A percentile compares a stretch with the other conserved stretches of the same genome.
Conservation (phyloP, 2,888 invertebrate species). For the Drosophila mimica region DNA sequence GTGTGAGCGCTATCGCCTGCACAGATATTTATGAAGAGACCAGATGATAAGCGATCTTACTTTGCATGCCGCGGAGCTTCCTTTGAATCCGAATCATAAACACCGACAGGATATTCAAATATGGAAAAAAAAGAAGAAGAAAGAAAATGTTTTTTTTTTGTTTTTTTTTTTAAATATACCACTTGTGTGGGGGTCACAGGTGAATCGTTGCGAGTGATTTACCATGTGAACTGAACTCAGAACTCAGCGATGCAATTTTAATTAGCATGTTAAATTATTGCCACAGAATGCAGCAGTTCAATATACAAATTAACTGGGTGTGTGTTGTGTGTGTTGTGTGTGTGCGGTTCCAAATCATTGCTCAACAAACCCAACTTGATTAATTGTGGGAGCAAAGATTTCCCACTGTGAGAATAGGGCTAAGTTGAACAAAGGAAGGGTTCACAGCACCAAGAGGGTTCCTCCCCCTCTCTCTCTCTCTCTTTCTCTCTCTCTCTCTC, state of each 20-base stretch:
- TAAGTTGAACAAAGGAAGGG: slow-evolving; percentile 31
- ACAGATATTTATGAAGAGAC: slow-evolving; percentile 72
- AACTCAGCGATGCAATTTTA: slow-evolving; percentile 57
- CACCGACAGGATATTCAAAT: slow-evolving; percentile 67
- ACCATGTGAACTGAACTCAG: slow-evolving; percentile 54
- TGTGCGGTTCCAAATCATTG: slow-evolving; percentile 70
- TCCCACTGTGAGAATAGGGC: slow-evolving; percentile 73
- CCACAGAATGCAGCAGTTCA: slow-evolving; percentile 58
- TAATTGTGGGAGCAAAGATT: slow-evolving; percentile 83
- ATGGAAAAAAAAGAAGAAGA: neutral
- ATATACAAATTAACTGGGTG: slow-evolving; percentile 76
- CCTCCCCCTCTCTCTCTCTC: neutral
- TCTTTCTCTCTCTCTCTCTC: neutral
- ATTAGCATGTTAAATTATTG: slow-evolving; percentile 70
- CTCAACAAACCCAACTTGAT: slow-evolving; percentile 66
- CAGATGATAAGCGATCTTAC: slow-evolving; percentile 73
- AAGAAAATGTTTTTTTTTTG: neutral
- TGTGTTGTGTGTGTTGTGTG: slow-evolving; percentile 55
- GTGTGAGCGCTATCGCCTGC: slow-evolving; percentile 76
- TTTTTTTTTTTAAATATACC: slow-evolving; percentile 1
- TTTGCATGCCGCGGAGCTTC: slow-evolving; percentile 63
- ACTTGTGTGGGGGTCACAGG: slow-evolving; percentile 68
- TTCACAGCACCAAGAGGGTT: neutral
- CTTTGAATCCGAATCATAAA: slow-evolving; percentile 57
- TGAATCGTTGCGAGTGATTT: slow-evolving; percentile 58